Conservation (phyloP, 2,888 invertebrate genomes). For the Julus scanicus region DNA sequence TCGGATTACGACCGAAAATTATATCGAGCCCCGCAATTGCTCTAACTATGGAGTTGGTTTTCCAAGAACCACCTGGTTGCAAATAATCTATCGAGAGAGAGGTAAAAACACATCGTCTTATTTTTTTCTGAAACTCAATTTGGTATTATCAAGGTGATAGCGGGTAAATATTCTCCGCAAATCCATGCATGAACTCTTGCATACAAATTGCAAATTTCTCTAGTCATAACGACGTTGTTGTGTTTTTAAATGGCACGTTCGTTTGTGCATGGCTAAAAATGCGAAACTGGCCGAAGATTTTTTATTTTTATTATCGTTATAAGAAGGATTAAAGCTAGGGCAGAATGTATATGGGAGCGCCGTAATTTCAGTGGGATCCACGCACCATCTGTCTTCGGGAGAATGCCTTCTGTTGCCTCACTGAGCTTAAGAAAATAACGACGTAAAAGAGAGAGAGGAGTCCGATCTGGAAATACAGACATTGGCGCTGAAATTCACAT, state of each 20-base stretch:
- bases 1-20: constrained; percentile 4
- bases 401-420: constrained; percentile 41
- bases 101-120: not conserved
- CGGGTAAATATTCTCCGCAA: not conserved
- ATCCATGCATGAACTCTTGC: constrained; percentile 16
- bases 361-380: constrained; percentile 40
- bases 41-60: not conserved
- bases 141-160: not conserved
- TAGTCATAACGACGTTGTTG: not conserved
- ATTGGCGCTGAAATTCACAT: constrained; percentile 41
- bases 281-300: not conserved
- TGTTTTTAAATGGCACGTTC: not conserved
- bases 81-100: not conserved
- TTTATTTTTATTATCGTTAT: not conserved
- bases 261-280: not conserved
- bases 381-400: constrained; percentile 32
- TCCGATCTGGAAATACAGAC: not conserved
- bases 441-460: not conserved
- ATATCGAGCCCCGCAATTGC: not conserved
- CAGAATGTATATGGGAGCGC: not conserved
- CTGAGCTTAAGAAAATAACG: constrained; percentile 40
- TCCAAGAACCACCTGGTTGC: constrained; percentile 1
- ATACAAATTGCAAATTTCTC: constrained; percentile 6
- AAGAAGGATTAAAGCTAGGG: not conserved
- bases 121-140: not conserved